A percentile compares a stretch with the other conserved stretches of the same genome.
These are phyloP conservation scores for Panthera uncia DNA, from an alignment of 2,113 vertebrate species.

Conservation along the genomic window DNA sequence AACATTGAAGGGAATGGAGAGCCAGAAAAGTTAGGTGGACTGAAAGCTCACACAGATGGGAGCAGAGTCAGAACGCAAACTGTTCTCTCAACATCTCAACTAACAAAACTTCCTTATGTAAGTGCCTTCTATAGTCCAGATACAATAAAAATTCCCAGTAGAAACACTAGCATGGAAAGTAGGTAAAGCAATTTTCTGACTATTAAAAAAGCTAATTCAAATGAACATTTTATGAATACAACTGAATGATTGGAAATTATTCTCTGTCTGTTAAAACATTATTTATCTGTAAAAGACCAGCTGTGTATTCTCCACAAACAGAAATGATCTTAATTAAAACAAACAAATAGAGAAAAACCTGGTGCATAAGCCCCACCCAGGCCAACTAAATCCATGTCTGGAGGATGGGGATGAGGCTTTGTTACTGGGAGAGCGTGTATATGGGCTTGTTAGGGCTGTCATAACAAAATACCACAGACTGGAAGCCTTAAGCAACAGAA, in stretches of 20 bases:
- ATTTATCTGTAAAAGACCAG: not conserved
- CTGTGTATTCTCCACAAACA: not conserved
- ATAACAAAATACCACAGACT: not conserved
- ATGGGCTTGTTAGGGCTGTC: not conserved
- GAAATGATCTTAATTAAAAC: not conserved
- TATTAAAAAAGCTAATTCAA: not conserved
- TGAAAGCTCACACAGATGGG: not conserved
- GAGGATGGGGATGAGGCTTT: not conserved
- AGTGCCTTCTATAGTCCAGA: not conserved
- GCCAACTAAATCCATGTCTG: not conserved
- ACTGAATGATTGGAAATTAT: not conserved
- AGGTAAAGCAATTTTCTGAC: not conserved
- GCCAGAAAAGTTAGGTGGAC: not conserved
- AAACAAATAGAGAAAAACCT: not conserved
- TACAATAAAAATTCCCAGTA: not conserved
- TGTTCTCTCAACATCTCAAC: not conserved
- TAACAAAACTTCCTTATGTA: not conserved
- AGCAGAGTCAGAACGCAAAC: not conserved
- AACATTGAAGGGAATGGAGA: not conserved
- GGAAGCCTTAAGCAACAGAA: not conserved
- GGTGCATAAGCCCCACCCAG: not conserved
- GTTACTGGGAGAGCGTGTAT: not conserved
- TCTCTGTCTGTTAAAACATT: slow-evolving; percentile 25
- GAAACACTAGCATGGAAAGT: not conserved
- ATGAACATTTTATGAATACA: not conserved